Evolutionary conservation across 2,113 vertebrate species (phyloP).

Genomic region (Upupa epops): DNA sequence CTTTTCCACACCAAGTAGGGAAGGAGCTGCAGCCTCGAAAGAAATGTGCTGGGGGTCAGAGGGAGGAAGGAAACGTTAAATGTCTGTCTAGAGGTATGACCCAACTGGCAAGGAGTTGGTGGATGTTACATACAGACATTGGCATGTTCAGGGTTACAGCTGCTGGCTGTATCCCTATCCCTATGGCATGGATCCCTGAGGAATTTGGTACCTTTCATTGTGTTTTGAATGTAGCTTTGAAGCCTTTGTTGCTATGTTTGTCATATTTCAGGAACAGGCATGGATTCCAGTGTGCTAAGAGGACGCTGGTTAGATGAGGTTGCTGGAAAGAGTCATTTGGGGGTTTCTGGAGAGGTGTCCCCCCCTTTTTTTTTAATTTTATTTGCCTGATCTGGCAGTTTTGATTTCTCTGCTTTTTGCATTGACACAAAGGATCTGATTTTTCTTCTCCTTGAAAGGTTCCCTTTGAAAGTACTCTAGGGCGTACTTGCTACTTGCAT

Average conservation of each 20-base stretch:
- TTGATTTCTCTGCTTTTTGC: neutral
- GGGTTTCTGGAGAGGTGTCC: neutral
- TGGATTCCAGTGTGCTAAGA: neutral
- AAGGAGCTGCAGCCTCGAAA: constrained; percentile 25
- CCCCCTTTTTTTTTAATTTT: neutral
- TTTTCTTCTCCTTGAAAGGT: neutral
- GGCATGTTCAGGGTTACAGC: neutral
- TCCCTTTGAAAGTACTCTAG: neutral
- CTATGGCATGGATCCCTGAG: neutral
- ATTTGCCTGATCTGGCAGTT: neutral
- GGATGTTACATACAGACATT: neutral
- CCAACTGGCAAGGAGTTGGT: neutral
- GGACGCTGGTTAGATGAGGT: neutral
- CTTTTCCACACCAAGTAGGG: constrained; percentile 69
- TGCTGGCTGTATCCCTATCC: neutral
- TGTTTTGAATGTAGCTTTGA: neutral
- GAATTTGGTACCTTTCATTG: neutral
- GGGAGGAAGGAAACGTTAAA: neutral
- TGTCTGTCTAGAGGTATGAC: neutral
- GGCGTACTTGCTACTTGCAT: neutral
- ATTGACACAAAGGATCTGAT: neutral
- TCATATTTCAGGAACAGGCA: neutral
- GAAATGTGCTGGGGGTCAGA: neutral
- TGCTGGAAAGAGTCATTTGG: neutral
- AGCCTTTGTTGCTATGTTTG: constrained; percentile 5